Conservation (phyloP, 2,797 vertebrate genomes). For the Xiphophorus birchmanni region DNA sequence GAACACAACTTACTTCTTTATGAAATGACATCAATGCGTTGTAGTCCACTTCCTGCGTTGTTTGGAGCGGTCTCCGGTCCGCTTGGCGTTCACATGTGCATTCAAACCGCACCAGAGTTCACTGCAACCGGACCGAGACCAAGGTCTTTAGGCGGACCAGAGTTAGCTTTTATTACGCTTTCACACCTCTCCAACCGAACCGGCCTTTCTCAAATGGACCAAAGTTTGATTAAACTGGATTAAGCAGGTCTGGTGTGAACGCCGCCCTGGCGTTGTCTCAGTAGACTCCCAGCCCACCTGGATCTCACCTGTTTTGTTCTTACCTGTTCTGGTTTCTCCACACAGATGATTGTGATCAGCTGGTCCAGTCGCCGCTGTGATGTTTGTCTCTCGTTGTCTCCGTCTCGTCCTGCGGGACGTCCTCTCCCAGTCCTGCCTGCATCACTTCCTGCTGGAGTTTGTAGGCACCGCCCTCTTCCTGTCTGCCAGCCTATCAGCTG, state of each 20-base stretch:
- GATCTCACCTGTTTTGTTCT: neutral
- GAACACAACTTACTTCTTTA: no score
- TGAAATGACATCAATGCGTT: no score
- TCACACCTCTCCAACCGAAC: no score
- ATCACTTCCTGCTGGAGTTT: conserved; percentile 27
- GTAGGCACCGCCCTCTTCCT: conserved; percentile 30
- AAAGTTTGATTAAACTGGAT: neutral
- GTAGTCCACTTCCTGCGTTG: no score
- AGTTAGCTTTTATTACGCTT: no score
- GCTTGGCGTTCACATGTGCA: no score
- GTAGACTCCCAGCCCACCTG: neutral
- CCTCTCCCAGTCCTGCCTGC: conserved; percentile 16
- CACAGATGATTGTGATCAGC: neutral
- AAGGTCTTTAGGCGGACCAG: no score
- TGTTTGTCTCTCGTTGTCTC: conserved; percentile 7
- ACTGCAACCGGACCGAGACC: no score
- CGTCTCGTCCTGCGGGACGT: conserved; percentile 13
- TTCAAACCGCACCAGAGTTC: no score
- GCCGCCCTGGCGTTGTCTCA: neutral
- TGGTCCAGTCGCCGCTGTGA: neutral
- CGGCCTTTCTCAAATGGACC: no score
- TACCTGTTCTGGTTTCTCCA: neutral
- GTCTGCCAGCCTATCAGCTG: conserved; percentile 14
- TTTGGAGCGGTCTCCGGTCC: no score
- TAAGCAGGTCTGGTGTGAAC: neutral